Conservation (phyloP, 1,140 invertebrate genomes). For the Melitaea cinxia region DNA sequence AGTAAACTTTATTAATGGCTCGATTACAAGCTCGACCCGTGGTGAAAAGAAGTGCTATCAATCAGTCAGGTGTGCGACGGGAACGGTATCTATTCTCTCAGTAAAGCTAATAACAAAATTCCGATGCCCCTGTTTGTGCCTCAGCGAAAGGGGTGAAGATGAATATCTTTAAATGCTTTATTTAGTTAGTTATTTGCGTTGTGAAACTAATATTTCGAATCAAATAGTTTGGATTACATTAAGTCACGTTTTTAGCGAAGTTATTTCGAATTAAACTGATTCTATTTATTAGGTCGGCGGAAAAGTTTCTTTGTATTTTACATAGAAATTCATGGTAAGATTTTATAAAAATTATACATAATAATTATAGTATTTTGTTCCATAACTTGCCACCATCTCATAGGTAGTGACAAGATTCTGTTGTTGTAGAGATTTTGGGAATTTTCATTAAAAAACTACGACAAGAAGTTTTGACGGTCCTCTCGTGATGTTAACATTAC, state of each 20-base stretch:
- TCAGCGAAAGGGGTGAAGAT: constrained; percentile 76
- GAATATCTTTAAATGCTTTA: constrained; percentile 64
- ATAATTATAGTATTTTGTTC: too few species aligned
- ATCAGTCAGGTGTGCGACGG: constrained; percentile 79
- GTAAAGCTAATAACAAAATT: constrained; percentile 81
- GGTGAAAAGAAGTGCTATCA: constrained; percentile 81
- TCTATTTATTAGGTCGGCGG: too few species aligned
- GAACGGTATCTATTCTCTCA: constrained; percentile 65
- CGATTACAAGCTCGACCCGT: constrained; percentile 81
- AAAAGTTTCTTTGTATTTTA: too few species aligned
- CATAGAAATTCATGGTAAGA: too few species aligned
- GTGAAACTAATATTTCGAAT: constrained; percentile 40
- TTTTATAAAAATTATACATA: too few species aligned
- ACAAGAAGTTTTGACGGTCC: too few species aligned
- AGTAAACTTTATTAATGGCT: constrained; percentile 81
- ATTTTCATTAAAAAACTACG: too few species aligned
- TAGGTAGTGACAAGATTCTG: too few species aligned
- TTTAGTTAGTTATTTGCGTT: constrained; percentile 41
- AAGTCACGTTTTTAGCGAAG: neutral
- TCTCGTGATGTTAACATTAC: too few species aligned
- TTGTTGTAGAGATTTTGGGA: too few species aligned
- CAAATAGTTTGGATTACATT: constrained; percentile 23
- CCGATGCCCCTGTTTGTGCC: constrained; percentile 75
- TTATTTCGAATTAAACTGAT: too few species aligned
- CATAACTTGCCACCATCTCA: too few species aligned